Conservation (phyloP, 2,797 vertebrate genomes). For the Anisognathus igniventris region DNA sequence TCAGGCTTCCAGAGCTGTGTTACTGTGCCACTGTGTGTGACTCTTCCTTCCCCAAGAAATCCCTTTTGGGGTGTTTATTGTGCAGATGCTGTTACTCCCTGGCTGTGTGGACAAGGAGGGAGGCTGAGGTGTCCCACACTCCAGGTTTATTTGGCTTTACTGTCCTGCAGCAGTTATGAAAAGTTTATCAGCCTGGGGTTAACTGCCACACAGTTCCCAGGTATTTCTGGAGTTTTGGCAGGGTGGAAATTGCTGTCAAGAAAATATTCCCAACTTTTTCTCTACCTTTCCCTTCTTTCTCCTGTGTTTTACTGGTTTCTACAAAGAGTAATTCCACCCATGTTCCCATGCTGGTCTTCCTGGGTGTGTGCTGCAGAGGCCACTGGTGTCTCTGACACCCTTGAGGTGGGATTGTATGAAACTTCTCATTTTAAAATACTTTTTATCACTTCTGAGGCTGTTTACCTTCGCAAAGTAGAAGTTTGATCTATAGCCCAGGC, state of each 20-base stretch:
- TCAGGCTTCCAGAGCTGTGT: neutral
- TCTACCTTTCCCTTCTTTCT: neutral
- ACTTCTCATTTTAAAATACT: neutral
- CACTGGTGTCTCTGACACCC: neutral
- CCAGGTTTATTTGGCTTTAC: neutral
- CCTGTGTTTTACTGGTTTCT: neutral
- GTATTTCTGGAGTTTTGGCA: neutral
- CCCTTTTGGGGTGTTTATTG: neutral
- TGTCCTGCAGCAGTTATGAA: neutral
- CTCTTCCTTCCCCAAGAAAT: neutral
- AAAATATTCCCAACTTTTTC: neutral
- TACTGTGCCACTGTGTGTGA: accelerated
- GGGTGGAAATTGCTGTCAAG: neutral
- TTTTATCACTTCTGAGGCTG: neutral
- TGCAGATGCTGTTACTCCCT: neutral
- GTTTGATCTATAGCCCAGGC: neutral
- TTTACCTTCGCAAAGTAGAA: neutral
- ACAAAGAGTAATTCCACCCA: neutral
- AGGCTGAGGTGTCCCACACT: neutral
- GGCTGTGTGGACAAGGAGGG: neutral
- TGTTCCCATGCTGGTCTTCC: accelerated
- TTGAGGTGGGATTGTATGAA: neutral
- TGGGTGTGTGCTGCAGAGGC: neutral
- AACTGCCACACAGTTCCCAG: neutral
- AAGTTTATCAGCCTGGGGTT: neutral